phyloP scores from a whole-genome alignment of 64 coral and sea anemone genomes.

The Dendronephthya gigantea region DNA sequence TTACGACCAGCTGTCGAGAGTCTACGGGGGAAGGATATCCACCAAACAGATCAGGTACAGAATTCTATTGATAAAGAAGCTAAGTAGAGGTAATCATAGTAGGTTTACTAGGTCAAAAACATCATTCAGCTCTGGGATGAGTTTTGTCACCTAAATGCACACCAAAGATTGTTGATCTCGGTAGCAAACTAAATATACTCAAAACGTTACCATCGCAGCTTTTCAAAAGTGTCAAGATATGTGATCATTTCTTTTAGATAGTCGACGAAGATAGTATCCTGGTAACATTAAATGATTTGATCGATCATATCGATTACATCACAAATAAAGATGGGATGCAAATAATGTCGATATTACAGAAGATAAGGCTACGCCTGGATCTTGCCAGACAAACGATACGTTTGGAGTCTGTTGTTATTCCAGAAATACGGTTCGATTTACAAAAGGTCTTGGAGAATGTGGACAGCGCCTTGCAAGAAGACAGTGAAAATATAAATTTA shows the following conservation, averaged over 20 bases:
- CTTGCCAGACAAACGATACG: neutral
- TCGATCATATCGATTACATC: conserved; percentile 6
- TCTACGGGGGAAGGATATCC: too few relatives aligned
- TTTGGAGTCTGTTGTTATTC: neutral
- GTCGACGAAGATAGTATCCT: neutral
- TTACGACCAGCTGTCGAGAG: neutral
- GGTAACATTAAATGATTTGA: neutral
- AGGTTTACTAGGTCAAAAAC: too few relatives aligned
- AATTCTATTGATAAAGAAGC: too few relatives aligned
- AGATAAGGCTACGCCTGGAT: neutral
- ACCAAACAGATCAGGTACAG: too few relatives aligned
- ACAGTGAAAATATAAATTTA: neutral
- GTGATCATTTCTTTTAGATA: neutral
- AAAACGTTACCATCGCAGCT: too few relatives aligned
- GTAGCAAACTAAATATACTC: too few relatives aligned
- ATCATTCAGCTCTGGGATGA: too few relatives aligned
- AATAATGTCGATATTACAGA: neutral
- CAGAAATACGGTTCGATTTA: neutral
- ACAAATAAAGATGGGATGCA: neutral
- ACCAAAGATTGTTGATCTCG: too few relatives aligned
- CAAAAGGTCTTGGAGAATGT: neutral
- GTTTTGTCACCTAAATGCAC: too few relatives aligned
- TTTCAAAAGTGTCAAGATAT: too few relatives aligned
- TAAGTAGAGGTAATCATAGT: too few relatives aligned
- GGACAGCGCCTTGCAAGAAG: neutral